Evolutionary conservation across 2,797 vertebrate species (phyloP).

Genomic region (Melanotaenia trifasciata): DNA sequence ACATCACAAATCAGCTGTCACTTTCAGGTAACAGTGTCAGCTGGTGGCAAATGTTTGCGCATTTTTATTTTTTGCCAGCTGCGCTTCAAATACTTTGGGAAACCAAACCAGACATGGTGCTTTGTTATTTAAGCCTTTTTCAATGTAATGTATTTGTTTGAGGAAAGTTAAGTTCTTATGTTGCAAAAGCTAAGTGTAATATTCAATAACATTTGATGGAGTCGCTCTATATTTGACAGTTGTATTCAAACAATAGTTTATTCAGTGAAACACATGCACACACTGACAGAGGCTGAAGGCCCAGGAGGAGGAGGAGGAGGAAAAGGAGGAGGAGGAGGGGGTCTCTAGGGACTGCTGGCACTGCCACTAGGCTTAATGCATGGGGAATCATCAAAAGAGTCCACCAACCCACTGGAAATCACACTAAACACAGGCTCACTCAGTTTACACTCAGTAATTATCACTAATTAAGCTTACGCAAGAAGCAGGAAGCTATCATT

Average conservation of each 20-base stretch:
- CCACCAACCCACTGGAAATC: constrained; percentile 65
- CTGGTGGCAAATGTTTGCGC: not conserved
- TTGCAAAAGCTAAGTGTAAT: not conserved
- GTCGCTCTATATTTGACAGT: not conserved
- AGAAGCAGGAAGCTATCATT: constrained; percentile 68
- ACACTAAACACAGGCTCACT: constrained; percentile 69
- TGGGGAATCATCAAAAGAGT: constrained; percentile 64
- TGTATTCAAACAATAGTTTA: constrained; percentile 8
- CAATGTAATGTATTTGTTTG: not conserved
- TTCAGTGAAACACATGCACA: constrained; percentile 18
- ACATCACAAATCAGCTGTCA: not conserved
- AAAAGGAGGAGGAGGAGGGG: not conserved
- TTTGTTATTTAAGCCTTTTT: not conserved
- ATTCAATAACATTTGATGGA: not conserved
- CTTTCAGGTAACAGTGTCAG: not conserved
- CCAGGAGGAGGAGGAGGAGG: fast-evolving
- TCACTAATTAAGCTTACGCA: constrained; percentile 76
- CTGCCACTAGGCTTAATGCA: constrained; percentile 47
- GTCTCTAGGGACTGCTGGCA: constrained; percentile 14
- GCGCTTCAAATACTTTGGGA: not conserved
- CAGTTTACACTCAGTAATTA: constrained; percentile 74
- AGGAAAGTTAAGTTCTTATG: not conserved
- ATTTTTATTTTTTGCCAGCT: not conserved
- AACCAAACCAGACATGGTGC: not conserved
- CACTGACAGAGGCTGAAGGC: constrained; percentile 10